Evolutionary conservation across 2,113 vertebrate species (phyloP).

Genomic region (Labeo rohita): DNA sequence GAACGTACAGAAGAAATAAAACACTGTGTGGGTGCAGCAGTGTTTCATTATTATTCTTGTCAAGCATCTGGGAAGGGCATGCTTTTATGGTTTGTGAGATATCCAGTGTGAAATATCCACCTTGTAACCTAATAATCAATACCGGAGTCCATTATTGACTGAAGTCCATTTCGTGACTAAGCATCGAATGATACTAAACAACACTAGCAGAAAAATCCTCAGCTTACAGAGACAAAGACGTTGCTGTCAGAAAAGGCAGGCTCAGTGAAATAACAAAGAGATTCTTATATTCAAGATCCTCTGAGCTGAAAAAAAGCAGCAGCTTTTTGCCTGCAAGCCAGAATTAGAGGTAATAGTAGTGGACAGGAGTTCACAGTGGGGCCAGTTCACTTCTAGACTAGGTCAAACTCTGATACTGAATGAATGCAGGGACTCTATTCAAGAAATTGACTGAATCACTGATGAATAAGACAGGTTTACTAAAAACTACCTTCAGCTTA

Average conservation of each 20-base stretch:
- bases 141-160: neutral
- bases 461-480: neutral
- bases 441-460: neutral
- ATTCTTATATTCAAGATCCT: neutral
- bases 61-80: neutral
- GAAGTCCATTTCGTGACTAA: neutral
- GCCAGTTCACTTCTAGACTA: neutral
- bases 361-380: neutral
- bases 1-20: neutral
- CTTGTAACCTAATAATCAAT: neutral
- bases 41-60: neutral
- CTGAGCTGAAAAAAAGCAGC: slow-evolving; percentile 2
- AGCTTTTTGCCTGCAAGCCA: neutral
- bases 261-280: neutral
- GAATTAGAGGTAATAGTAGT: neutral
- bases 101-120: neutral
- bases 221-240: neutral
- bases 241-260: neutral
- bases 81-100: neutral
- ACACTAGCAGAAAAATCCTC: neutral
- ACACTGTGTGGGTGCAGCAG: neutral
- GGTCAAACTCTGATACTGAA: neutral
- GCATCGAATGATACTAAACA: neutral
- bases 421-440: neutral
- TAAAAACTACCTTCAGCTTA: neutral